Conservation (phyloP, 1,140 invertebrate genomes). For the Trichonephila clavipes region DNA sequence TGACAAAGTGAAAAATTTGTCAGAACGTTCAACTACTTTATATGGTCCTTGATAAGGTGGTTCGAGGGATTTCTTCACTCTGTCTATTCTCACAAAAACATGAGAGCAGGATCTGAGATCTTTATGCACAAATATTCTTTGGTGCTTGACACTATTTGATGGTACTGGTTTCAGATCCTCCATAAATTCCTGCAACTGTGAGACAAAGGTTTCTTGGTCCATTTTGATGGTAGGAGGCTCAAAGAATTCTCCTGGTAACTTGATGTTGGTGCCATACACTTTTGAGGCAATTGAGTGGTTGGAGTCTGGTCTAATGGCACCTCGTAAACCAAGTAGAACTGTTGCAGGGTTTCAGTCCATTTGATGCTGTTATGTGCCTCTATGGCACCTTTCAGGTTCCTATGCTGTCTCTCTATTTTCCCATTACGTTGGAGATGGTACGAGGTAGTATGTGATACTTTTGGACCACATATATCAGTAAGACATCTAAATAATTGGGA, state of each 20-base stretch:
- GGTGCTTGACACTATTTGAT: not conserved
- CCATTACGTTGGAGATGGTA: constrained; percentile 79
- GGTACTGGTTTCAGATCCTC: not conserved
- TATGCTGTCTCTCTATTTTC: constrained; percentile 77
- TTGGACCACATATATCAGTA: not conserved
- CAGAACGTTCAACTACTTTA: too few relatives aligned
- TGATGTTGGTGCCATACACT: constrained; percentile 74
- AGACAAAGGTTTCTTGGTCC: not conserved
- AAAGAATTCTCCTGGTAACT: constrained; percentile 76
- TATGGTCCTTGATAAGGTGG: constrained; percentile 20
- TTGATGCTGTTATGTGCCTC: not conserved
- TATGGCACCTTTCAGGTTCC: constrained; percentile 75
- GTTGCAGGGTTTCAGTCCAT: not conserved
- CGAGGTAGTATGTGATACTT: not conserved
- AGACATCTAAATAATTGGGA: constrained; percentile 53
- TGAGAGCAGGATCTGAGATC: not conserved
- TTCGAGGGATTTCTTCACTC: not conserved
- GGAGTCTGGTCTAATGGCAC: constrained; percentile 78
- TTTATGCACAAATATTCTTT: constrained; percentile 20
- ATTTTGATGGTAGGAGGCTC: not conserved
- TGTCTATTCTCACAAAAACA: constrained; percentile 13
- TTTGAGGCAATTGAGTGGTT: constrained; percentile 68
- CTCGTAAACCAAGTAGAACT: not conserved
- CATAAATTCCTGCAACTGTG: constrained; percentile 26
- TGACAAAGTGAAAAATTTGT: too few relatives aligned